Base-by-base conservation (phyloP, 2,113 vertebrate species). In the Xenotilapia flavipinnis region DNA sequence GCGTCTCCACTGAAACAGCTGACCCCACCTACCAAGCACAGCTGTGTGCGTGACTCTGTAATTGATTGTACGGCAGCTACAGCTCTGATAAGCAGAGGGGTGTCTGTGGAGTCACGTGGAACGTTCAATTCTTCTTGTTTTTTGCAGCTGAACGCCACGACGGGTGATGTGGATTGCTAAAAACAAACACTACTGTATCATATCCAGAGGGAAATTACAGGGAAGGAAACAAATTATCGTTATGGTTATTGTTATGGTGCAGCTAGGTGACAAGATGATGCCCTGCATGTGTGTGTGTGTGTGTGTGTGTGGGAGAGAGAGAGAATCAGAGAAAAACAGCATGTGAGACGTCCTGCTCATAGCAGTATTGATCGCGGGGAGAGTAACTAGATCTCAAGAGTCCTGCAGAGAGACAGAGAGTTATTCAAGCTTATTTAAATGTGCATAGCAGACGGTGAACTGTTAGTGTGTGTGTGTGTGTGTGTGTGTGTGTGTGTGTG, bases 361-460 rank as follows among this genome's bases (percentile, higher is more conserved):
- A 65, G n/a, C 54, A 65, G 60, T 87, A 95, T 93, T 92, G 92
- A 94, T 94, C 45, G 26, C 81, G 28, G 14, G 14, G 3, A 81
- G 45, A 79, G 92, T 91, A 94, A 93, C 85, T 56, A 80, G 82
- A 94, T 85, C 90, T 91, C 70, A 31, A 10, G 77, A 85, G 85
- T 81, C 80, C 58, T 86, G 88, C 89, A 86, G 87, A 87, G 42
- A 83, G 77, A 84, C 40, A 79, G 31, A 53, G 79, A 83, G 89
- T 92, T 93, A 88, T 93, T 94, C 77, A 80, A 70, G 84, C 81
- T 85, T 62, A 77, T 88, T 68, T 90, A 60, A 84, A 81, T 87
- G 79, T 70, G 60, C 21, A 82, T 28, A 65, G 47, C 80, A 73
- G 75, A 84, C 33, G 8, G 26, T 49, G 13, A 68, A 65, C 55